A percentile compares a stretch with the other conserved stretches of the same genome.
Conservation (phyloP, 1,140 invertebrate species). For the Coenobita brevimanus region DNA sequence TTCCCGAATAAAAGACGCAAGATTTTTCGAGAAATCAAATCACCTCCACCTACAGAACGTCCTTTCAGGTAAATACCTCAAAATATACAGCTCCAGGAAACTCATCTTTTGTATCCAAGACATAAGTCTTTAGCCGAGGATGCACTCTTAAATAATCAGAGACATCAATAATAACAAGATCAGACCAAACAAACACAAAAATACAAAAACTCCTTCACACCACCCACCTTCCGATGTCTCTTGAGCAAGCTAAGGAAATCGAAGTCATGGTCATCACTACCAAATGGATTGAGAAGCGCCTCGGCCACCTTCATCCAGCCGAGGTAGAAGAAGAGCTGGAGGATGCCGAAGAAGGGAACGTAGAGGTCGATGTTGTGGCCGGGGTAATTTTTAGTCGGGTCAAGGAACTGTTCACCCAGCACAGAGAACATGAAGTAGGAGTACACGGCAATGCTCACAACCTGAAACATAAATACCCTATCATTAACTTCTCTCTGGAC, state of each 20-base stretch:
- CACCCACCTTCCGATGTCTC: slow-evolving; percentile 81
- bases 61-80: no score
- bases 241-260: slow-evolving; percentile 88
- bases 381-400: slow-evolving; percentile 70
- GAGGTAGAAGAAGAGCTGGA: slow-evolving; percentile 77
- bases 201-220: slow-evolving; percentile 49
- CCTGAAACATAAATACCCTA: neutral
- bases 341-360: slow-evolving; percentile 72
- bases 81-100: no score
- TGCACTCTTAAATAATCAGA: no score
- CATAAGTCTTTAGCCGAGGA: no score
- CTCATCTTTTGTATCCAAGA: no score
- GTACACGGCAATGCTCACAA: slow-evolving; percentile 74
- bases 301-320: slow-evolving; percentile 78
- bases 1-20: no score
- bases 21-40: no score
- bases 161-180: no score
- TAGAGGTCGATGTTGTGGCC: slow-evolving; percentile 71
- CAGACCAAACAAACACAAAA: no score
- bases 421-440: slow-evolving; percentile 75
- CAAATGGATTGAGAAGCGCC: slow-evolving; percentile 89
- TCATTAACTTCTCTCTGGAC: no score
- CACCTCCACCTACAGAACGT: no score
- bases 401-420: slow-evolving; percentile 71
- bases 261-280: slow-evolving; percentile 91